Base-by-base conservation (phyloP, 2,888 invertebrate species). In the Imbricaverruca yamaguchii region DNA sequence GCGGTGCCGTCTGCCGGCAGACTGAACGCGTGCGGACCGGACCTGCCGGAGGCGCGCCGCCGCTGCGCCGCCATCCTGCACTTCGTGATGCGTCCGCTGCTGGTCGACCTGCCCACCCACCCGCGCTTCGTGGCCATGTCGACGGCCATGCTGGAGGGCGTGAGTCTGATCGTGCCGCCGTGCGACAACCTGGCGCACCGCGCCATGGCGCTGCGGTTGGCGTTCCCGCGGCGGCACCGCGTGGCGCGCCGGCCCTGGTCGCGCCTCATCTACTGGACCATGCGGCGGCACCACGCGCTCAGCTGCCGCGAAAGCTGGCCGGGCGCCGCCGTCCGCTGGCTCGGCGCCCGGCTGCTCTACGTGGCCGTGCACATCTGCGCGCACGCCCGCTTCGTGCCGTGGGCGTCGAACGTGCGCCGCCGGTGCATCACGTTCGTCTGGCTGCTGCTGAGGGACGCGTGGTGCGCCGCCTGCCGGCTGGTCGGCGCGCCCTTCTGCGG, bases 121-220 rank as follows among this genome's bases (percentile, higher is more conserved):
- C 59, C 57, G n/a, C 79, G 79, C 53, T 55, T 74, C 53, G 74
- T 53, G 53, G 18, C 74, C 79, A 79, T 79, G 79, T 57, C 79
- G 13, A 57, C 23, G 25, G 56, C 79, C 79, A 57, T 79, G 79
- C 59, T 79, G 79, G 57, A 56, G 23, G 79, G 79, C 59, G 79
- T 79, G 7, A 57, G 79, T 57, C 79, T 79, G 57, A 79, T 79
- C 59, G 79, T 79, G 23, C 79, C 79, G 23, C 59, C 59, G 57
- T 57, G 56, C 79, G 57, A 79, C 57, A 79, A 56, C 79, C 79
- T 79, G 57, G 10, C 59, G 13, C 57, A 56, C 25, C 79, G 56
- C 23, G 23, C 56, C 15, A 57, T 57, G 4, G 13, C 79, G 23
- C 57, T 15, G 23, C 59, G 57, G 3, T 57, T 79, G 23, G 57